A percentile compares a stretch with the other conserved stretches of the same genome.
phyloP scores from a whole-genome alignment of 2,113 vertebrate species.

The Scortum barcoo region DNA sequence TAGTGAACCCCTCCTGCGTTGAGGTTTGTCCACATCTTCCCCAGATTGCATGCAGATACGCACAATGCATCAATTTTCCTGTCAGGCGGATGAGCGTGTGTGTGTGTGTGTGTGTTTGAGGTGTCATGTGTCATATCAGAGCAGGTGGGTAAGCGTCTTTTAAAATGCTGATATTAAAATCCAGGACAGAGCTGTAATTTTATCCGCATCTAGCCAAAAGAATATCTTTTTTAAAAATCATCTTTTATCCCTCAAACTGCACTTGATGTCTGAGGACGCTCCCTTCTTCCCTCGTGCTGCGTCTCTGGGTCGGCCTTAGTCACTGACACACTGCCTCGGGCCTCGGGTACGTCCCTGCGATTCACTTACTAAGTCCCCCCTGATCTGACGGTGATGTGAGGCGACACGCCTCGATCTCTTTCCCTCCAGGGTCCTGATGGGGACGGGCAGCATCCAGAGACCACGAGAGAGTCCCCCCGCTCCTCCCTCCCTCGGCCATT shows the following conservation, averaged over 20 bases:
- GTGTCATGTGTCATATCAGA: conserved; percentile 2
- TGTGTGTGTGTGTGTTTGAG: neutral
- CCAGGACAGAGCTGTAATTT: conserved; percentile 13
- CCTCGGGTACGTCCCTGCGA: conserved; percentile 3
- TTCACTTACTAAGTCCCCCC: conserved; percentile 13
- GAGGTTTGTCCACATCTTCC: conserved; percentile 50
- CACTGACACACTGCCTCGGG: conserved; percentile 75
- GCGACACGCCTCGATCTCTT: conserved; percentile 43
- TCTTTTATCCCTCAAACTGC: neutral
- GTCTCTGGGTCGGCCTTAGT: conserved; percentile 51
- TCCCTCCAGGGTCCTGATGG: conserved; percentile 42
- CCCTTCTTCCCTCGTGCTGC: neutral
- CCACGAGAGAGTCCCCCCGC: neutral
- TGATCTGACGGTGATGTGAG: conserved; percentile 52
- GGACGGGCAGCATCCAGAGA: conserved; percentile 45
- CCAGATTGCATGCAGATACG: conserved; percentile 51
- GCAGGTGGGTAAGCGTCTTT: conserved; percentile 24
- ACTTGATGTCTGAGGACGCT: neutral
- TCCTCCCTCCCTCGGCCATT: conserved; percentile 42
- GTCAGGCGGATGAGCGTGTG: too few relatives aligned
- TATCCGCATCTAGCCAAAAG: neutral
- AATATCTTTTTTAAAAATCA: neutral
- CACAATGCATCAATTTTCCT: conserved; percentile 38
- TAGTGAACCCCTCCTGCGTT: conserved; percentile 45
- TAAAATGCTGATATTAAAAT: neutral